Base-by-base conservation (phyloP, 1,140 invertebrate species). In the Drosophila santomea region DNA sequence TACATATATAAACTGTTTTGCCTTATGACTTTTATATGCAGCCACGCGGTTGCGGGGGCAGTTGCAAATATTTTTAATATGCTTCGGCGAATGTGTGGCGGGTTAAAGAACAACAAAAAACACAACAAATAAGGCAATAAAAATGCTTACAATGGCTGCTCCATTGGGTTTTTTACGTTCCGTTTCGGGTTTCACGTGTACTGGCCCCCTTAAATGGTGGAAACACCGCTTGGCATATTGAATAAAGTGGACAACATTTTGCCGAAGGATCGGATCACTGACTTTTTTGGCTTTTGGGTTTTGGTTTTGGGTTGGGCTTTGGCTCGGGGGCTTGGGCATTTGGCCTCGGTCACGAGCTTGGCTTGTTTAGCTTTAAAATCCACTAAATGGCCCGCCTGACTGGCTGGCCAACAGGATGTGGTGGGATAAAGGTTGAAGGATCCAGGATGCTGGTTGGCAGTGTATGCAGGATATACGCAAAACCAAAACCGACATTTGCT, bases 21-120 rank as follows among this genome's bases (percentile, higher is more conserved):
- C 84, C 82, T 83, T 83, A 88, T 88, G 80, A 89, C 84, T 88
- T 89, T 81, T 88, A 61, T 80, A 84, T 89, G 84, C 80, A 77
- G 60, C 52, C 60, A 38, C 45, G 51, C 62, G 56, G 51, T 62
- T 32, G 41, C 59, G 32, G 72, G 28, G 57, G 52, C 74, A 69
- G 62, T 76, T 76, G 83, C 56, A 84, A 88, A 77, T 80, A 84
- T 84, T 88, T 88, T 88, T 88, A 89, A 89, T 88, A 88, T 88
- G 83, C 83, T 83, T 63, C 75, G 52, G 36, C 63, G 57, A 71
- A 48, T 48, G 48, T 72, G 79, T 39, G 44, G 58, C 32, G 39
- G 39, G 41, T 50, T 11, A 52, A 74, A 74, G 7, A 32, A 32
- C 32, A 32, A 32, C 32, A 32, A 32, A 77, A 17, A 17, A 17